Evolutionary conservation across 2,888 invertebrate genomes (phyloP).

Genomic region (Polymixis lichenea): DNA sequence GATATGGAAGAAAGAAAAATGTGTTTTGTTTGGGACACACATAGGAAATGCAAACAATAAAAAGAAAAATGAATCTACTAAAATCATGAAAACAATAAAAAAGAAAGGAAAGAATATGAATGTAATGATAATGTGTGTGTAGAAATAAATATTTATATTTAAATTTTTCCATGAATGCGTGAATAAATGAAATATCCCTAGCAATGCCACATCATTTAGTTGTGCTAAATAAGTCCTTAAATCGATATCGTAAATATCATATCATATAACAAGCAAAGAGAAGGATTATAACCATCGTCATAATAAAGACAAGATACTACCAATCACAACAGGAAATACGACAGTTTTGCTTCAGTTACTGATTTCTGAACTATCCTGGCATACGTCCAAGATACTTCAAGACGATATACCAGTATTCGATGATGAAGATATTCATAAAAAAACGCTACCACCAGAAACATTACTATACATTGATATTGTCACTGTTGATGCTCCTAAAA

Average conservation of each 20-base stretch:
- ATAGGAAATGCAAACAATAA: too few relatives aligned
- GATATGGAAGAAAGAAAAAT: too few relatives aligned
- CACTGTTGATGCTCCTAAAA: slow-evolving; percentile 48
- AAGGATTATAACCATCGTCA: slow-evolving; percentile 15
- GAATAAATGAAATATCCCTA: not conserved
- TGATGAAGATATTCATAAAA: slow-evolving; percentile 40
- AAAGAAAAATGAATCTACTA: too few relatives aligned
- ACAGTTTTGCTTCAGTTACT: slow-evolving; percentile 19
- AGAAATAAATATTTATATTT: not conserved
- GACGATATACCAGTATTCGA: slow-evolving; percentile 22
- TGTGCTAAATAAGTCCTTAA: not conserved
- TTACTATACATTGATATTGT: slow-evolving; percentile 26
- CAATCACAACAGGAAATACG: slow-evolving; percentile 38
- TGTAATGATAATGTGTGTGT: not conserved
- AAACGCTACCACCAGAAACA: slow-evolving; percentile 36
- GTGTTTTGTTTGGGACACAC: too few relatives aligned
- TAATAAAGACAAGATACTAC: slow-evolving; percentile 23
- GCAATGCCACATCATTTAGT: not conserved
- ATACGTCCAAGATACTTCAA: slow-evolving; percentile 42
- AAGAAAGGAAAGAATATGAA: too few relatives aligned
- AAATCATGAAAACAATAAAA: too few relatives aligned
- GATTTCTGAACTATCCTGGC: slow-evolving; percentile 42
- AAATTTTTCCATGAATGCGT: not conserved
- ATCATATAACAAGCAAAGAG: not conserved
- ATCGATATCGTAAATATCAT: too few relatives aligned